These are phyloP conservation scores for Helicoverpa armigera DNA, from an alignment of 1,140 invertebrate genomes.

Conservation along the genomic window DNA sequence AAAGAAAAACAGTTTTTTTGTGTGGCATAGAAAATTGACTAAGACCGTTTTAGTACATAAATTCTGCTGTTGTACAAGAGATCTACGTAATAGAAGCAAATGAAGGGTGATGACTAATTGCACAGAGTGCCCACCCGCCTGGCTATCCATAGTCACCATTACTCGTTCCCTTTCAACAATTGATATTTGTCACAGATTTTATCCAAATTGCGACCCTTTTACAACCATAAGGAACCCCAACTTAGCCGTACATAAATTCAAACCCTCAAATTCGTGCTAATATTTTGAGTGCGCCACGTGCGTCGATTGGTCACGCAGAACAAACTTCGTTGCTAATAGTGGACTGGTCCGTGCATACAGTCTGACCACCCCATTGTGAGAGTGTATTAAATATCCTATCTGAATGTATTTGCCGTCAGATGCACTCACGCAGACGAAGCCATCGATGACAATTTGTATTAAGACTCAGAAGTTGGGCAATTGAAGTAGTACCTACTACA, in stretches of 20 bases:
- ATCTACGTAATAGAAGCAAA: no score
- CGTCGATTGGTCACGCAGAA: slow-evolving; percentile 63
- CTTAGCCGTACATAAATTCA: slow-evolving; percentile 37
- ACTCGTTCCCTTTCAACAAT: not conserved
- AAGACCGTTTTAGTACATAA: no score
- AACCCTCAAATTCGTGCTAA: slow-evolving; percentile 42
- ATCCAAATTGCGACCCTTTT: slow-evolving; percentile 40
- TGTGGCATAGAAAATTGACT: no score
- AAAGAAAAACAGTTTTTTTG: no score
- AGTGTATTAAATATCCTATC: not conserved
- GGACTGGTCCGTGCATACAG: slow-evolving; percentile 59
- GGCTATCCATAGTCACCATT: no score
- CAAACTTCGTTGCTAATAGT: slow-evolving; percentile 64
- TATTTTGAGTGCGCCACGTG: slow-evolving; percentile 55
- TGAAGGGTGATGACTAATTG: no score
- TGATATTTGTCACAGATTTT: slow-evolving; percentile 21
- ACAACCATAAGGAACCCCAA: slow-evolving; percentile 21
- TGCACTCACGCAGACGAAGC: slow-evolving; percentile 2
- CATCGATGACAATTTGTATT: not conserved
- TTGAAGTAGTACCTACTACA: no score
- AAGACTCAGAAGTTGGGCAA: not conserved
- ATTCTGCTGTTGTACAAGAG: no score
- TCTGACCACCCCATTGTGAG: slow-evolving; percentile 62
- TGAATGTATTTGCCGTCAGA: not conserved
- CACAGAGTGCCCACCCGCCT: no score